phyloP scores from a whole-genome alignment of 2,797 vertebrate genomes.

The Melanogrammus aeglefinus region DNA sequence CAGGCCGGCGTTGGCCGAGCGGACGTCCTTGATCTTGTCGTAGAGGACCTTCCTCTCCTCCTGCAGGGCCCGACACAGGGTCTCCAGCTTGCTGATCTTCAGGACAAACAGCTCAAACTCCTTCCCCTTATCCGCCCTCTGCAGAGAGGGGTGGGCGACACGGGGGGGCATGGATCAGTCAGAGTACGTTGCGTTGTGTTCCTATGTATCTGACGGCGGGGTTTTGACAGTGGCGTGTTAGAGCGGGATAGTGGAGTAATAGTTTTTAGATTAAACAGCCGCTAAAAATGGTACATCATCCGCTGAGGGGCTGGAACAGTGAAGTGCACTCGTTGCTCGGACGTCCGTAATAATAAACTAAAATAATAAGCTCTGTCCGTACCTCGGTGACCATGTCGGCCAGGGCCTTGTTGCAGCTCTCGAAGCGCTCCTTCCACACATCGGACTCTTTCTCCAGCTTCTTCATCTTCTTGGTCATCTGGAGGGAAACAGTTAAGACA shows the following conservation, averaged over 20 bases:
- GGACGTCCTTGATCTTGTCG: conserved; percentile 86
- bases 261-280: no score
- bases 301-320: no score
- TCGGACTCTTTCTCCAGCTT: conserved; percentile 91
- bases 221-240: no score
- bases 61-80: conserved; percentile 86
- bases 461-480: conserved; percentile 98
- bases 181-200: neutral
- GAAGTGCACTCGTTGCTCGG: no score
- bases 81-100: conserved; percentile 91
- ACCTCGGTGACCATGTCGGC: conserved; percentile 95
- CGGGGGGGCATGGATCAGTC: neutral
- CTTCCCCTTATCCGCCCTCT: conserved; percentile 85
- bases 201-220: neutral
- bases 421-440: conserved; percentile 91
- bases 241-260: no score
- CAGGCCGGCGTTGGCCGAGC: conserved; percentile 49
- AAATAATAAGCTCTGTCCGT: conserved; percentile 15
- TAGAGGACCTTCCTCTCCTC: conserved; percentile 89
- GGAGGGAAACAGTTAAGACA: neutral
- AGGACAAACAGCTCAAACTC: conserved; percentile 87
- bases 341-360: no score
- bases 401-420: conserved; percentile 93
- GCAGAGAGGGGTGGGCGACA: conserved; percentile 23
- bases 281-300: no score